Base-by-base conservation (phyloP, 2,888 invertebrate genomes). In the Sturmia bella region DNA sequence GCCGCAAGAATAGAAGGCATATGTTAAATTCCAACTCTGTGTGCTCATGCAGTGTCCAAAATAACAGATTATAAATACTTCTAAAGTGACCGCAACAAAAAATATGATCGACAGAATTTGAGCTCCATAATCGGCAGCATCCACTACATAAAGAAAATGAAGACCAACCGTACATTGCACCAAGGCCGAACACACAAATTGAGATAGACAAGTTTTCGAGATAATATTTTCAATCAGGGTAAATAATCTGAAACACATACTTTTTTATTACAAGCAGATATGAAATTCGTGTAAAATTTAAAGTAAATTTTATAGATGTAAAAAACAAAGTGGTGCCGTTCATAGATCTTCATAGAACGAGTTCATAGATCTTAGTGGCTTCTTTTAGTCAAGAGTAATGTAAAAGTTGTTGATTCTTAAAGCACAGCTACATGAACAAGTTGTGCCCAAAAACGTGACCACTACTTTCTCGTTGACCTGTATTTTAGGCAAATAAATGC, bases 21-120 rank as follows among this genome's bases (percentile, higher is more conserved):
- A 90, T 0, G 91, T 89, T 2, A 93, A 89, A 1, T 91, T 87
- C 84, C 91, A 90, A 83, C 93, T 93, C 91, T 92, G 88, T 5
- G 87, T 84, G 6, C 92, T 92, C 52, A 93, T 89, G 72, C 91
- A 91, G 82, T 92, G 92, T 0, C 93, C 93, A 69, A 92, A 92
- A 91, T 92, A 93, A 85, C 93, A 93, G 75, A 92, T 92, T 3
- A 93, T 87, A 57, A 92, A 91, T 39, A 92, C 90, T 85, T 93
- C 93, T 0, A 92, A 88, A 48, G 92, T 87, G 89, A 93, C 92
- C 0, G 92, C 92, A 15, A 91, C 85, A 89, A 93, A 90, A 81
- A 89, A 89, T 4, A 89, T 87, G 3, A 87, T 64, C 6, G 89
- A 88, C 0, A 90, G 56, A n/a, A 87, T 84, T 74, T 88, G 85